Conservation (phyloP, 2,113 vertebrate genomes). For the Chamaetylas fuelleborni region DNA sequence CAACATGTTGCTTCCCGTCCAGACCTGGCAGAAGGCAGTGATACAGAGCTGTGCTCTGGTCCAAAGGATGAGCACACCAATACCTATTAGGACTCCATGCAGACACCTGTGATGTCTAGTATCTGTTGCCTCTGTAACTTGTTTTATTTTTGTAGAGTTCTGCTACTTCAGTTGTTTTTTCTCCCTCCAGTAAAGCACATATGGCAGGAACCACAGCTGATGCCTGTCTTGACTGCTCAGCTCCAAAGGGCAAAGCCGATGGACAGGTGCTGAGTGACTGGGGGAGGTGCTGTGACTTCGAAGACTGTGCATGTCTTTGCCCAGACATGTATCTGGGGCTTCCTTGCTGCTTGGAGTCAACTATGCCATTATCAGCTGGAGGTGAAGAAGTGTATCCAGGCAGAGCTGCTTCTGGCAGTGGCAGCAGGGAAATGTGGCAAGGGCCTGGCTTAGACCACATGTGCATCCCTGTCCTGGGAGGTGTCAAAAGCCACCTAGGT, state of each 20-base stretch:
- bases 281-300: background rate
- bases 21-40: background rate
- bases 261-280: background rate
- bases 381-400: background rate
- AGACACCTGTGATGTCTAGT: background rate
- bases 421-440: background rate
- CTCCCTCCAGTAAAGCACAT: background rate
- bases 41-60: background rate
- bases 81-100: background rate
- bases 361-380: fast-evolving
- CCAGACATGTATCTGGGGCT: background rate
- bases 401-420: background rate
- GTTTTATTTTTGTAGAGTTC: background rate
- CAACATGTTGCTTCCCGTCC: background rate
- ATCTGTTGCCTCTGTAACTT: background rate
- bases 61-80: background rate
- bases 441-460: background rate
- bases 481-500: background rate
- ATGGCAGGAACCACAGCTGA: background rate
- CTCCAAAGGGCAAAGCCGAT: fast-evolving
- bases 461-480: background rate
- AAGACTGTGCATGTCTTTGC: background rate
- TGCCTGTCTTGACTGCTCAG: background rate
- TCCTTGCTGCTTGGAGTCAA: background rate
- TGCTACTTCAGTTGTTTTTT: background rate